These are phyloP conservation scores for Myodes glareolus DNA, from an alignment of 2,113 vertebrate species.

Conservation along the genomic window DNA sequence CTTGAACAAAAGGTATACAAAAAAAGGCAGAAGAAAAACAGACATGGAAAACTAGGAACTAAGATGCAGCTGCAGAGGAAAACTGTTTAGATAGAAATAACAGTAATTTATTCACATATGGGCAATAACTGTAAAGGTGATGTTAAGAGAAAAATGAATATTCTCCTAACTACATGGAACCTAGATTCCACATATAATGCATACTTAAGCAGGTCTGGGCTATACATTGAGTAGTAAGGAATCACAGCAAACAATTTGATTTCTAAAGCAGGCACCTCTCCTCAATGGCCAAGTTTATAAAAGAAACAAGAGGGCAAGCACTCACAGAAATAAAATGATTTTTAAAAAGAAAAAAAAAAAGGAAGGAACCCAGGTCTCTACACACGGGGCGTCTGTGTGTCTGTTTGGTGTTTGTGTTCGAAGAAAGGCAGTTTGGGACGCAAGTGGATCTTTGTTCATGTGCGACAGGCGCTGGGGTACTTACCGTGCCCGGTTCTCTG, in stretches of 20 bases:
- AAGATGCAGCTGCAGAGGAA: constrained; percentile 22
- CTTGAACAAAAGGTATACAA: constrained; percentile 53
- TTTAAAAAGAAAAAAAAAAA: background rate
- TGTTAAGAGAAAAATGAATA: constrained; percentile 54
- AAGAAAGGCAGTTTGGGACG: background rate
- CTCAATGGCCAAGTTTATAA: background rate
- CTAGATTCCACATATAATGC: background rate
- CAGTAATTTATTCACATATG: constrained; percentile 6
- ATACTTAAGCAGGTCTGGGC: constrained; percentile 10
- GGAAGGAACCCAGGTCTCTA: background rate
- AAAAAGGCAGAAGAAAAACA: background rate
- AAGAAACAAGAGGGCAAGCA: background rate
- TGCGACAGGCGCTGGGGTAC: constrained; percentile 86
- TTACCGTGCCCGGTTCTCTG: constrained; percentile 96
- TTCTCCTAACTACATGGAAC: constrained; percentile 5
- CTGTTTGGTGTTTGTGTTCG: background rate
- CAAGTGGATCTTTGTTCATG: constrained; percentile 27
- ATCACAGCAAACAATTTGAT: background rate
- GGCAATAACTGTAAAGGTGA: constrained; percentile 49
- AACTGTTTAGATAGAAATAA: constrained; percentile 55
- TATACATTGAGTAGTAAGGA: background rate
- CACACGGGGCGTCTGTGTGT: background rate
- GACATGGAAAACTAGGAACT: constrained; percentile 67
- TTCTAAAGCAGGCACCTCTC: background rate
- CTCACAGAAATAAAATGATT: background rate